Conservation (phyloP, 2,797 vertebrate species). For the Argentina silus region DNA sequence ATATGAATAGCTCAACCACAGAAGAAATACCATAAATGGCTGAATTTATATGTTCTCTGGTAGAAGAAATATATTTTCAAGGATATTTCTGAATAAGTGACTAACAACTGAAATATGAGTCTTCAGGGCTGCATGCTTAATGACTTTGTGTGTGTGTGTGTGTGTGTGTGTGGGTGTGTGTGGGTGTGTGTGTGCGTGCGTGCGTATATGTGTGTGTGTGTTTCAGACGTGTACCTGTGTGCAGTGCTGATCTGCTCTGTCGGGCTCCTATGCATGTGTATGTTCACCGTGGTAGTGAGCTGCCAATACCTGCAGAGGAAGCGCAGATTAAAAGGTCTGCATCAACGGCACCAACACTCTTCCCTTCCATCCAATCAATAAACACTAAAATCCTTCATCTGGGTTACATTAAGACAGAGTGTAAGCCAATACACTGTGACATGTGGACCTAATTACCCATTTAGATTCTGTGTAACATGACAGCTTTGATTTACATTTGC, state of each 20-base stretch:
- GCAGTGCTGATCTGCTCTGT: conserved; percentile 90
- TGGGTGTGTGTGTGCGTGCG: conserved; percentile 17
- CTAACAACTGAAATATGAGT: background rate
- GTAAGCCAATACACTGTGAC: no score
- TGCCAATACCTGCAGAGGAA: conserved; percentile 91
- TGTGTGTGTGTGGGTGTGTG: conserved; percentile 28
- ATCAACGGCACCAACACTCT: background rate
- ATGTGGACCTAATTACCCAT: no score
- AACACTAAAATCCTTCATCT: background rate
- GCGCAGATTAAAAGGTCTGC: conserved; percentile 85
- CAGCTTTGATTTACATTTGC: background rate
- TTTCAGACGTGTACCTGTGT: conserved; percentile 91
- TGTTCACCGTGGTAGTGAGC: conserved; percentile 87
- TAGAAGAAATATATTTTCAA: background rate
- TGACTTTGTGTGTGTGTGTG: conserved; percentile 6
- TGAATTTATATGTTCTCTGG: background rate
- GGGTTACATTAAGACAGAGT: background rate
- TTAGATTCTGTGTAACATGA: no score
- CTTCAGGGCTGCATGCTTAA: background rate
- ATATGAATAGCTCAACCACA: conserved; percentile 13
- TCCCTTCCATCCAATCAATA: background rate
- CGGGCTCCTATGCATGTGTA: conserved; percentile 90
- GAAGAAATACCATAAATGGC: background rate
- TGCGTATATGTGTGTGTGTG: conserved; percentile 35
- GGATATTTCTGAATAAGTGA: background rate